A percentile compares a stretch with the other conserved stretches of the same genome.
Conservation (phyloP, 1,140 invertebrate species). For the Zaprionus inermis region DNA sequence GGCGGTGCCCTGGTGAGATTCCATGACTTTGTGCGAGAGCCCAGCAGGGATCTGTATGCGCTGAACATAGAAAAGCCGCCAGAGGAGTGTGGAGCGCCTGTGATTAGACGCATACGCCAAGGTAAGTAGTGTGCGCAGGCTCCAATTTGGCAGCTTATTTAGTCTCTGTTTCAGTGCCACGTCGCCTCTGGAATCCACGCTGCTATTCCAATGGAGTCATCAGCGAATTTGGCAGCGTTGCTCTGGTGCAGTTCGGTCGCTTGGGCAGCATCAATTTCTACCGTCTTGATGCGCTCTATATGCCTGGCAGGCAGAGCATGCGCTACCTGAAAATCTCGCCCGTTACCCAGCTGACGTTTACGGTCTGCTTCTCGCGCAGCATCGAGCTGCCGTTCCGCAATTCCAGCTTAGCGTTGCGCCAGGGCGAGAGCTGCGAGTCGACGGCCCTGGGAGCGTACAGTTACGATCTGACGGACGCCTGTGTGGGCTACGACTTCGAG, state of each 20-base stretch:
- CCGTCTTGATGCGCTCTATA: constrained; percentile 88
- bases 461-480: constrained; percentile 85
- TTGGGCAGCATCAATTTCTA: constrained; percentile 87
- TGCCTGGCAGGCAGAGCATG: constrained; percentile 85
- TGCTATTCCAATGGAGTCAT: constrained; percentile 85
- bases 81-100: constrained; percentile 53
- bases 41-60: constrained; percentile 81
- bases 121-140: constrained; percentile 44
- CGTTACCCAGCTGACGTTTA: constrained; percentile 83
- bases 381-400: constrained; percentile 80
- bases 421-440: constrained; percentile 66
- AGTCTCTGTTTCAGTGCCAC: constrained; percentile 85
- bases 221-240: constrained; percentile 64
- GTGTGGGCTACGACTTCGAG: constrained; percentile 85
- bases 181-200: constrained; percentile 87
- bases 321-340: constrained; percentile 85
- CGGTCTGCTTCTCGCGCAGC: constrained; percentile 86
- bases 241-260: constrained; percentile 85
- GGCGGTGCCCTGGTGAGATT: constrained; percentile 85
- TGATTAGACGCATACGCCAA: constrained; percentile 71
- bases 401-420: constrained; percentile 15
- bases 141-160: neutral
- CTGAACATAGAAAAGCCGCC: constrained; percentile 56
- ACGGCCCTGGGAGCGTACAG: constrained; percentile 63
- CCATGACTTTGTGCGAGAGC: constrained; percentile 83